Evolutionary conservation across 2,888 invertebrate species (phyloP).

Genomic region (Cheilosia impressa): DNA sequence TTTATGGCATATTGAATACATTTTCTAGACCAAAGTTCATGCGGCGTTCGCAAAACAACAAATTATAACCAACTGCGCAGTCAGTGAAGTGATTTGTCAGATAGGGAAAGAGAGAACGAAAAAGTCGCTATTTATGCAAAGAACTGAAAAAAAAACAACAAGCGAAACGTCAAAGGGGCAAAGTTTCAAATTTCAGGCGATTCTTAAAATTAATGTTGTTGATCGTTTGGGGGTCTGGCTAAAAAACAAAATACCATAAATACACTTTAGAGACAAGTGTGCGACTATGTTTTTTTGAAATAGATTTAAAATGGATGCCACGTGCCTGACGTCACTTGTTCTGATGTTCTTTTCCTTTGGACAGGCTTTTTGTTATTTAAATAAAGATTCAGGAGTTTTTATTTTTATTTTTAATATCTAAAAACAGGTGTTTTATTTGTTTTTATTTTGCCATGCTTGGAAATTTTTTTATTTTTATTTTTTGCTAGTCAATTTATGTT

Average conservation of each 20-base stretch:
- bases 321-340: constrained; percentile 48
- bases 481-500: not conserved
- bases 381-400: not conserved
- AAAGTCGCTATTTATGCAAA: constrained; percentile 26
- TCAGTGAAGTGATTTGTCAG: constrained; percentile 27
- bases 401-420: not conserved
- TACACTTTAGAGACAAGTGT: not conserved
- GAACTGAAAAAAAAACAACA: constrained; percentile 3
- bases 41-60: constrained; percentile 18
- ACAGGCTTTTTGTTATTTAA: not conserved
- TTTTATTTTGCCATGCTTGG: constrained; percentile 1
- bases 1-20: constrained; percentile 29
- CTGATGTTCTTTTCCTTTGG: not conserved
- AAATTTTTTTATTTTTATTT: not conserved
- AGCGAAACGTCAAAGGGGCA: constrained; percentile 65
- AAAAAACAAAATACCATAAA: not conserved
- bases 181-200: constrained; percentile 56
- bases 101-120: constrained; percentile 6
- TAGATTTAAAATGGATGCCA: constrained; percentile 26
- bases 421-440: constrained; percentile 47
- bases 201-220: not conserved
- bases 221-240: constrained; percentile 22
- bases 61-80: constrained; percentile 50
- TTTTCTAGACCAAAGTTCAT: constrained; percentile 58
- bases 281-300: not conserved